These are phyloP conservation scores for Tiphia femorata DNA, from an alignment of 2,888 invertebrate genomes.

Conservation along the genomic window DNA sequence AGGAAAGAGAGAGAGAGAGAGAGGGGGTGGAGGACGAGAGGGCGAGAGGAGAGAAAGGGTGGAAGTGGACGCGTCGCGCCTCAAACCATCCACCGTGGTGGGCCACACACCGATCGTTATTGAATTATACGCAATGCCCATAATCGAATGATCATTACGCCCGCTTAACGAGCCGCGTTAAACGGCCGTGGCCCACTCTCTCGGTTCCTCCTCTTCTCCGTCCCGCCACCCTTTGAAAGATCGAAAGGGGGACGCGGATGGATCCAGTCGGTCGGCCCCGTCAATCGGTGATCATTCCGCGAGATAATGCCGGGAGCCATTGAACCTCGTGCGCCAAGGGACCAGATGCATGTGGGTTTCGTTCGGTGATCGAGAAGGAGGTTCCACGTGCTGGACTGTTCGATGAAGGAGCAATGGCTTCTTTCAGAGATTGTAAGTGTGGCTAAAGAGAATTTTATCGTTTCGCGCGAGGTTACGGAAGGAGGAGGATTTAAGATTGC, in stretches of 20 bases:
- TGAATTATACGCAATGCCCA: constrained; percentile 64
- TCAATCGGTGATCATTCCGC: constrained; percentile 1
- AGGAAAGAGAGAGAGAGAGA: no score
- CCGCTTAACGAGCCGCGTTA: constrained; percentile 60
- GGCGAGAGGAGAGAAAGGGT: neutral
- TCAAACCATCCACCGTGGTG: no score
- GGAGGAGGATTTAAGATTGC: no score
- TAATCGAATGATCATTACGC: constrained; percentile 66
- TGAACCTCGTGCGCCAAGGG: neutral
- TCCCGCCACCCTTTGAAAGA: neutral
- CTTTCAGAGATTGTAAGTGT: no score
- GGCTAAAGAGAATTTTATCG: no score
- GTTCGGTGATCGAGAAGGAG: no score
- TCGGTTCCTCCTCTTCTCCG: no score
- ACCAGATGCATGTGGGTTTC: neutral
- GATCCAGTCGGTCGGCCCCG: neutral
- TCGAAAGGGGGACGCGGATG: neutral
- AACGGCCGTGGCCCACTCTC: constrained; percentile 31
- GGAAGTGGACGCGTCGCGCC: no score
- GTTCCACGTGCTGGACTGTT: neutral
- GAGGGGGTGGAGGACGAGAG: neutral
- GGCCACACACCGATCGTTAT: constrained; percentile 65
- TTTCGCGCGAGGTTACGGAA: no score
- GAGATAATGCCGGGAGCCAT: neutral
- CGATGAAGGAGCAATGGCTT: no score